phyloP scores from a whole-genome alignment of 2,797 vertebrate genomes.

The Margarornis squamiger region DNA sequence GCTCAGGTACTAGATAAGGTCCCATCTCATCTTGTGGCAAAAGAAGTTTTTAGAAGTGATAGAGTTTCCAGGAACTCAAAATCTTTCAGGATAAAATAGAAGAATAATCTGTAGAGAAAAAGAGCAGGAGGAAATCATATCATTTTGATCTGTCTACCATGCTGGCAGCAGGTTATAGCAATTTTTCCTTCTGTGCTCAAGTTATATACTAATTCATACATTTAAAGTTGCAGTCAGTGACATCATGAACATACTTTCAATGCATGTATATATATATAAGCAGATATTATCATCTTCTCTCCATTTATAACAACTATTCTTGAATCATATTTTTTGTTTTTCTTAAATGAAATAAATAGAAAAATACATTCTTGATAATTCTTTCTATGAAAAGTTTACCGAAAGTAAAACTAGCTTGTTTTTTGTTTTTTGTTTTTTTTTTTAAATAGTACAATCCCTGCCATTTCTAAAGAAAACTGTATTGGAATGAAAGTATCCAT shows the following conservation, averaged over 20 bases:
- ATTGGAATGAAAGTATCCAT: background rate
- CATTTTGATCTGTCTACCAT: accelerated
- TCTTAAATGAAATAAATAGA: background rate
- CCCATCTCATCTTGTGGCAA: background rate
- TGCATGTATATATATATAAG: background rate
- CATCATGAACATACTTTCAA: too few relatives aligned
- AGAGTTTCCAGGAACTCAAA: background rate
- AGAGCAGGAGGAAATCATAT: background rate
- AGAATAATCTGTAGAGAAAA: background rate
- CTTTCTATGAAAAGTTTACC: background rate
- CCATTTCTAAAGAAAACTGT: background rate
- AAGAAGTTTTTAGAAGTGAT: background rate
- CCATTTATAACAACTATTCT: background rate
- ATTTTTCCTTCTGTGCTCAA: too few relatives aligned
- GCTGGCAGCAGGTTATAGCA: background rate
- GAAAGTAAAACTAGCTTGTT: background rate
- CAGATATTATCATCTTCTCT: background rate
- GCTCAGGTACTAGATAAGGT: background rate
- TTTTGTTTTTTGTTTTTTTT: too few relatives aligned
- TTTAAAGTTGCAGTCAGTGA: too few relatives aligned
- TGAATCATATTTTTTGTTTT: background rate
- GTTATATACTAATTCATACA: too few relatives aligned
- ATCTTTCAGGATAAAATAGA: background rate
- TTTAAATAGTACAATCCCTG: background rate
- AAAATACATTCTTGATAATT: background rate